Conservation (phyloP, 2,888 invertebrate genomes). For the Ophion costatus region DNA sequence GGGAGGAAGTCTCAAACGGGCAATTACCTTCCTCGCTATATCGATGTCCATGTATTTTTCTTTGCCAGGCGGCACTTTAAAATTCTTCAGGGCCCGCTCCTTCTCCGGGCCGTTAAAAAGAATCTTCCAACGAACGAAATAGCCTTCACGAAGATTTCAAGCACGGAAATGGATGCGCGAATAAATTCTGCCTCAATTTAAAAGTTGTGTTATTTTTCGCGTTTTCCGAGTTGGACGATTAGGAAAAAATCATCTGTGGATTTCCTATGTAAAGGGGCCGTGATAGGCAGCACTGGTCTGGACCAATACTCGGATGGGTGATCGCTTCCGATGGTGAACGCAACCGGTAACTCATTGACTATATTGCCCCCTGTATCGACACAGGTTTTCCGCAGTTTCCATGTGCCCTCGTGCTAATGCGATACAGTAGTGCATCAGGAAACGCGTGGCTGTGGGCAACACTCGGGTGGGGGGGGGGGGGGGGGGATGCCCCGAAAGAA, state of each 20-base stretch:
- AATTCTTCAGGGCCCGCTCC: conserved; percentile 22
- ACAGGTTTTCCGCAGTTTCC: too few species aligned
- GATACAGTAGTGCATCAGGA: too few species aligned
- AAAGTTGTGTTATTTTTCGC: not conserved
- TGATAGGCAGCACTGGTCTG: too few species aligned
- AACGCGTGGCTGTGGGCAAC: too few species aligned
- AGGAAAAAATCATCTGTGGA: not conserved
- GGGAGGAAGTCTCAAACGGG: conserved; percentile 59
- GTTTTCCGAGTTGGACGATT: not conserved
- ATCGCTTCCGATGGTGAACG: too few species aligned
- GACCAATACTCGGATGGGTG: too few species aligned
- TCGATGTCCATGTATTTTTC: conserved; percentile 56
- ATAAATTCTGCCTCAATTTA: not conserved
- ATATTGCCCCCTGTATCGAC: too few species aligned
- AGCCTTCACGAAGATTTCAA: not conserved
- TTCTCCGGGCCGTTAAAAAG: not conserved
- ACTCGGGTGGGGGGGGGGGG: too few species aligned
- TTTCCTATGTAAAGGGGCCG: not conserved
- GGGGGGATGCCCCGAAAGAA: too few species aligned
- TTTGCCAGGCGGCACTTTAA: conserved; percentile 25
- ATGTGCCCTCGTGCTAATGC: too few species aligned
- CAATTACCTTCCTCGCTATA: conserved; percentile 64
- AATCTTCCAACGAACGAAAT: not conserved
- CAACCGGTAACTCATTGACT: too few species aligned
- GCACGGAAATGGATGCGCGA: not conserved